Conservation (phyloP, 2,797 vertebrate species). For the Anabacerthia variegaticeps region DNA sequence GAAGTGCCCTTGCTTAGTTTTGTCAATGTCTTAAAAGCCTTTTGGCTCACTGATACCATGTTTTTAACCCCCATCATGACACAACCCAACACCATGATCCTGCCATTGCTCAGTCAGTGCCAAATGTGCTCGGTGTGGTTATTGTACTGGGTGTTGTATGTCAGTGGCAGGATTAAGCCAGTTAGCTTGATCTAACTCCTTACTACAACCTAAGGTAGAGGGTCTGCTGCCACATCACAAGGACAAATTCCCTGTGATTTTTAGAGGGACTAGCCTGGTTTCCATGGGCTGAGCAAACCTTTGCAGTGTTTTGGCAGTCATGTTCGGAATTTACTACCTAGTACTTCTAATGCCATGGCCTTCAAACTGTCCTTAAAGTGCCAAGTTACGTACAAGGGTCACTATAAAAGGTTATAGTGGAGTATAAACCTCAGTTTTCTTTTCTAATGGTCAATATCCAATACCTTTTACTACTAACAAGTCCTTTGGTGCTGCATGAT, state of each 20-base stretch:
- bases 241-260: not conserved
- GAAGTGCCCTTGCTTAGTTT: not conserved
- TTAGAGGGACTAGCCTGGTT: not conserved
- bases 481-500: not conserved
- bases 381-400: not conserved
- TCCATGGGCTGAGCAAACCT: not conserved
- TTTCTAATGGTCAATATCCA: not conserved
- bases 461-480: not conserved
- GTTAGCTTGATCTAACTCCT: not conserved
- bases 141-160: not conserved
- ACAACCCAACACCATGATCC: not conserved
- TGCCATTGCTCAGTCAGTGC: not conserved
- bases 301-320: not conserved
- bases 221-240: not conserved
- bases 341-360: not conserved
- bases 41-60: not conserved
- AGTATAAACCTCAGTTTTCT: not conserved
- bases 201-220: not conserved
- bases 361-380: not conserved
- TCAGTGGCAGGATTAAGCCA: not conserved
- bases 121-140: not conserved
- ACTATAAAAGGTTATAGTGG: not conserved
- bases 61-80: not conserved
- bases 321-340: not conserved
- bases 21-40: not conserved